These are phyloP conservation scores for Artibeus lituratus DNA, from an alignment of 2,797 vertebrate genomes.

Conservation along the genomic window DNA sequence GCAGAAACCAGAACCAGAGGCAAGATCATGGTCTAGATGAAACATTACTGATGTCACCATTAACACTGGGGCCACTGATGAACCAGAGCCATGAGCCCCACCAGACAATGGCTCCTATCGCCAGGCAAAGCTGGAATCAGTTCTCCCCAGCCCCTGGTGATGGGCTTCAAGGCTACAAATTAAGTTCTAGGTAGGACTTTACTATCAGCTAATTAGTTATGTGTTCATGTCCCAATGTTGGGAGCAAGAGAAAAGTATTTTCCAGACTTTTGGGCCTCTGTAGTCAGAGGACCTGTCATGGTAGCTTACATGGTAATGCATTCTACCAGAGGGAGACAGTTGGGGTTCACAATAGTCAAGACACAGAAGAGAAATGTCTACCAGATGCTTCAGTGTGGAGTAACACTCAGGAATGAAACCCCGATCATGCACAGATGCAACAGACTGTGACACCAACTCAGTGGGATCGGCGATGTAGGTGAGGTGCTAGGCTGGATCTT, in stretches of 20 bases:
- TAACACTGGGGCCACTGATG: background rate
- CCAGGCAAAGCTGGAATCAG: background rate
- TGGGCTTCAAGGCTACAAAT: background rate
- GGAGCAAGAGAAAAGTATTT: background rate
- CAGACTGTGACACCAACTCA: background rate
- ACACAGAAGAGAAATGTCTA: background rate
- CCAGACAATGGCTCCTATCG: background rate
- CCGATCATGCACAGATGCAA: background rate
- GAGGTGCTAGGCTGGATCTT: background rate
- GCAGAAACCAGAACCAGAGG: background rate
- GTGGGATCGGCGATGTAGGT: background rate
- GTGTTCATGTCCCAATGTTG: background rate
- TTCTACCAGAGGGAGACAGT: background rate
- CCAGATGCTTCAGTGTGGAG: background rate
- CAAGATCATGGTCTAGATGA: background rate
- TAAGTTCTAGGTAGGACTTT: background rate
- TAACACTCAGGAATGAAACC: background rate
- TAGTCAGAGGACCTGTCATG: background rate
- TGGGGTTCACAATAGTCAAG: background rate
- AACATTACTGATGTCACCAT: background rate
- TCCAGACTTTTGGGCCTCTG: background rate
- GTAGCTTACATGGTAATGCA: background rate
- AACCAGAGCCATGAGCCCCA: background rate
- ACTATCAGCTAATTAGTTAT: background rate
- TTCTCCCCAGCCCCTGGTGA: background rate